Percentiles rank a stretch among this genome's conserved stretches.
These are phyloP conservation scores for Caprella mutica DNA, from an alignment of 2,888 invertebrate genomes.

Conservation along the genomic window DNA sequence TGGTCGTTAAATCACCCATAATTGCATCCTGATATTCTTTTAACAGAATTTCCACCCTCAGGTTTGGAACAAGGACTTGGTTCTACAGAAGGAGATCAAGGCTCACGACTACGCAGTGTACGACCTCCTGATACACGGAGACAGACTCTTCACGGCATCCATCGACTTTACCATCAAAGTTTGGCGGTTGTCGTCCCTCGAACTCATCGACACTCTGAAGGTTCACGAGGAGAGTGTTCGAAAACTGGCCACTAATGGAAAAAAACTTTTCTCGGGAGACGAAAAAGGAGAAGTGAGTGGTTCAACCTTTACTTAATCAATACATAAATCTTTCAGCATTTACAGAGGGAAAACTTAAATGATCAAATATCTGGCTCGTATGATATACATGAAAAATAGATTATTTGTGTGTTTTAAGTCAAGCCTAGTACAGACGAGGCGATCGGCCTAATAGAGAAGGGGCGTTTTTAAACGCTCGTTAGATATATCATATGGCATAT, in stretches of 20 bases:
- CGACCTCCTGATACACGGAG: conserved; percentile 48
- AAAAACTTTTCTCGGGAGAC: conserved; percentile 50
- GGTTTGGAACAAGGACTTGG: conserved; percentile 45
- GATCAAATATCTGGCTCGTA: too few species aligned
- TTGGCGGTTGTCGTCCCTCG: conserved; percentile 42
- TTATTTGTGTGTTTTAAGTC: too few species aligned
- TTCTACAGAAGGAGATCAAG: conserved; percentile 42
- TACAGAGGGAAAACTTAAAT: too few species aligned
- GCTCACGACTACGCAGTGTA: conserved; percentile 53
- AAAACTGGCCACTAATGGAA: conserved; percentile 41
- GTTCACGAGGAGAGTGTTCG: conserved; percentile 35
- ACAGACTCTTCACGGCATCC: conserved; percentile 51
- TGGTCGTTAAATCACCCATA: neutral
- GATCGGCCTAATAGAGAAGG: too few species aligned
- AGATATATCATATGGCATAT: too few species aligned
- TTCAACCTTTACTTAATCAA: too few species aligned
- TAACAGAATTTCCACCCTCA: conserved; percentile 34
- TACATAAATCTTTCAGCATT: too few species aligned
- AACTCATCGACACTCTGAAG: conserved; percentile 21
- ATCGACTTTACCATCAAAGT: conserved; percentile 53
- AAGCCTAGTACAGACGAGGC: too few species aligned
- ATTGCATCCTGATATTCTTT: neutral
- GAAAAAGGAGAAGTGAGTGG: conserved; percentile 51
- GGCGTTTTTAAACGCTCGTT: too few species aligned
- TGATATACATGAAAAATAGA: too few species aligned